Conservation (phyloP, 2,888 invertebrate genomes). For the Polyommatus iphigenia region DNA sequence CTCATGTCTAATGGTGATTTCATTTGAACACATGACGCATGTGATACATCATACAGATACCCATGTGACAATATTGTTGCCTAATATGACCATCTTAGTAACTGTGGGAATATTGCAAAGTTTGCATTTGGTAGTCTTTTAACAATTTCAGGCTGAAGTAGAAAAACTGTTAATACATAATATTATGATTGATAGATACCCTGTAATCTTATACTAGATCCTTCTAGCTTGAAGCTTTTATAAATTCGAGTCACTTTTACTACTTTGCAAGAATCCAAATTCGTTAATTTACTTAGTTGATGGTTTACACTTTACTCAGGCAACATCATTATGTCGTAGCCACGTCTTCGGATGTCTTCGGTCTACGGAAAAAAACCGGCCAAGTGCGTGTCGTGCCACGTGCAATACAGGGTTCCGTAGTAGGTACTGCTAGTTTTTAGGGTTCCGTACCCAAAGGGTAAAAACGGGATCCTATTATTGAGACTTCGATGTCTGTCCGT, state of each 20-base stretch:
- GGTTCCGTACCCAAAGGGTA: too few relatives aligned
- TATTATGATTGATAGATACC: neutral
- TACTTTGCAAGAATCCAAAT: neutral
- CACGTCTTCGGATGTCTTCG: neutral
- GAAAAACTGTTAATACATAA: neutral
- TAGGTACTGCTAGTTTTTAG: too few relatives aligned
- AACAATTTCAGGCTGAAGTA: too few relatives aligned
- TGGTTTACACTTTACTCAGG: neutral
- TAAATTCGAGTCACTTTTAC: neutral
- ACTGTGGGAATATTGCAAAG: neutral
- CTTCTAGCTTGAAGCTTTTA: neutral
- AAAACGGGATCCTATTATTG: too few relatives aligned
- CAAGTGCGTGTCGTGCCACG: too few relatives aligned
- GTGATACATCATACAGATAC: slow-evolving; percentile 6
- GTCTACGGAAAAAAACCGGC: neutral
- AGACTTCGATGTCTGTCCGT: too few relatives aligned
- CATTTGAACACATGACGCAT: slow-evolving; percentile 6
- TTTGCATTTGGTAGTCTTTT: neutral
- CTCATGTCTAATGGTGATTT: slow-evolving; percentile 7
- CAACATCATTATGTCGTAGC: neutral
- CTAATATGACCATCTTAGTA: neutral
- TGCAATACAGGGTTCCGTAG: too few relatives aligned
- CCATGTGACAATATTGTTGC: neutral
- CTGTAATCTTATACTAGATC: too few relatives aligned
- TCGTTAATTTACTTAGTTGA: neutral